phyloP scores from a whole-genome alignment of 2,797 vertebrate species.

The Eutrigla gurnardus region DNA sequence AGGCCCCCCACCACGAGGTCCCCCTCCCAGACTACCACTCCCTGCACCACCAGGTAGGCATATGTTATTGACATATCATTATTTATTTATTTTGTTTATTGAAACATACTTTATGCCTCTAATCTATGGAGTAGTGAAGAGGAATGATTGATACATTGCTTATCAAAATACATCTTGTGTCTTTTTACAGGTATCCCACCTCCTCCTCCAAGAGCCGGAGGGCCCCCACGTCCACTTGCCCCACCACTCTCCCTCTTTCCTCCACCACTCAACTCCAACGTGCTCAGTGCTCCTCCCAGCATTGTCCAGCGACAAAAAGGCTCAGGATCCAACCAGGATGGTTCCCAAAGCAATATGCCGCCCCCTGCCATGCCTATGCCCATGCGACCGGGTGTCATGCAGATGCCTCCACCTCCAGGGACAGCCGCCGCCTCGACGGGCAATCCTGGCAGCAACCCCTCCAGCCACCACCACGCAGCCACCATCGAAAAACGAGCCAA shows the following conservation, averaged over 20 bases:
- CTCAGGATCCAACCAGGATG: conserved; percentile 72
- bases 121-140: neutral
- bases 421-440: conserved; percentile 63
- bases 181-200: conserved; percentile 91
- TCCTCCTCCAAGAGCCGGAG: conserved; percentile 91
- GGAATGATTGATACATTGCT: neutral
- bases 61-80: neutral
- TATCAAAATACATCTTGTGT: neutral
- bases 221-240: conserved; percentile 87
- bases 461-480: conserved; percentile 83
- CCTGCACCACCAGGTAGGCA: conserved; percentile 93
- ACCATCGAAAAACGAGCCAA: conserved; percentile 97
- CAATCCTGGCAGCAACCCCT: conserved; percentile 57
- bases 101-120: neutral
- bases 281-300: conserved; percentile 94
- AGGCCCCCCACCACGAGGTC: conserved; percentile 94
- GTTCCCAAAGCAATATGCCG: conserved; percentile 82
- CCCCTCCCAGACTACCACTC: conserved; percentile 93
- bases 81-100: too few species aligned
- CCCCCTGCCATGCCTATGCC: conserved; percentile 80
- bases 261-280: conserved; percentile 91
- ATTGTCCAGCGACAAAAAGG: conserved; percentile 90
- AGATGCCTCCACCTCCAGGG: conserved; percentile 85
- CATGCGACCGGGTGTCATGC: conserved; percentile 79
- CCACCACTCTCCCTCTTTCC: conserved; percentile 92